Evolutionary conservation across 2,113 vertebrate species (phyloP).

Genomic region (Eublepharis macularius): DNA sequence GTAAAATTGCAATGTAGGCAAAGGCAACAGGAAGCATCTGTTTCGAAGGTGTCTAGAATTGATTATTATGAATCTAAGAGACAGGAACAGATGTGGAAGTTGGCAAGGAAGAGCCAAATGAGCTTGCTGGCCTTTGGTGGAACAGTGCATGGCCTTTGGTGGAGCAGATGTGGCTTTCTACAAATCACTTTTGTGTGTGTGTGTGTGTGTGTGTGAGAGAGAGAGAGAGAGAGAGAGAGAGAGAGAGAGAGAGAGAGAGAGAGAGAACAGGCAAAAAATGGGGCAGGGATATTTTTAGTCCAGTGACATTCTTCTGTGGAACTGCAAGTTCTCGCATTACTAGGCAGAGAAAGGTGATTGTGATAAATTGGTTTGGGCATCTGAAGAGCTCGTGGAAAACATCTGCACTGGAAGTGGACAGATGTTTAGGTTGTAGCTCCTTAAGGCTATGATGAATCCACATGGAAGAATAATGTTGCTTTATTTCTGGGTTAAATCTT

Average conservation of each 20-base stretch:
- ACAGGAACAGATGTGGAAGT: not conserved
- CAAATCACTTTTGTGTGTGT: fast-evolving
- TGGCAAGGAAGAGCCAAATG: fast-evolving
- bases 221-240: too few species aligned
- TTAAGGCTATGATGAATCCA: not conserved
- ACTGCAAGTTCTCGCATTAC: not conserved
- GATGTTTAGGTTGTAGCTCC: not conserved
- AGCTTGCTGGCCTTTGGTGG: fast-evolving
- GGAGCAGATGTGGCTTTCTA: fast-evolving
- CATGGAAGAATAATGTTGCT: not conserved
- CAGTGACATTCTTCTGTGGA: not conserved
- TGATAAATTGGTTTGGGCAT: not conserved
- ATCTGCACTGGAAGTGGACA: not conserved
- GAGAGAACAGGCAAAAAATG: fast-evolving
- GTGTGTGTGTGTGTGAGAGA: too few species aligned
- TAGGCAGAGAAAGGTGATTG: not conserved
- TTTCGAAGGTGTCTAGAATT: too few species aligned
- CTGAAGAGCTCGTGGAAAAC: not conserved
- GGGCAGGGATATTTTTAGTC: fast-evolving
- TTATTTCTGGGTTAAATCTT: not conserved
- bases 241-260: too few species aligned
- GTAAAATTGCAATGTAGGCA: too few species aligned
- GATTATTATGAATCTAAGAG: not conserved
- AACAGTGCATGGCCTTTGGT: fast-evolving
- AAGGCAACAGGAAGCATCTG: not conserved